Evolutionary conservation across 1,140 invertebrate species (phyloP).

Genomic region (Drosophila bipectinata): DNA sequence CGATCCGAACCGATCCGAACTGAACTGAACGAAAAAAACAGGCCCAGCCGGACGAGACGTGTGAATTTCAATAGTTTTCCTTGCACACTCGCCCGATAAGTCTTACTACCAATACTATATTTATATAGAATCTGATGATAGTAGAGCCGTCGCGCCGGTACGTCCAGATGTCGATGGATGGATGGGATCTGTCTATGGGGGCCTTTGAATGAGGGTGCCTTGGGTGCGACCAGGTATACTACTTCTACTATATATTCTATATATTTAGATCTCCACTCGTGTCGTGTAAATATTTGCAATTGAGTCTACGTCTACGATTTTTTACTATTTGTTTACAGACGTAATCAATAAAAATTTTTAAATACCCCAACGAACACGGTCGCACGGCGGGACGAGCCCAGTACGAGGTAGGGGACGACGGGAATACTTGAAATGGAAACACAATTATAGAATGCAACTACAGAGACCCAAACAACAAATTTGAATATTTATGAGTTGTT

Average conservation of each 20-base stretch:
- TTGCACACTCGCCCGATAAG: slow-evolving; percentile 34
- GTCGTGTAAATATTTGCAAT: slow-evolving; percentile 75
- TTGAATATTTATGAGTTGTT: slow-evolving; percentile 75
- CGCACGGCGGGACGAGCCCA: neutral
- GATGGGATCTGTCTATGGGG: slow-evolving; percentile 16
- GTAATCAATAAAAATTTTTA: slow-evolving; percentile 65
- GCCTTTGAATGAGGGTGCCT: slow-evolving; percentile 20
- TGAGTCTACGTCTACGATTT: slow-evolving; percentile 77
- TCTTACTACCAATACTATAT: slow-evolving; percentile 7
- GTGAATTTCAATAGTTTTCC: slow-evolving; percentile 52
- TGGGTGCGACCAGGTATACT: slow-evolving; percentile 1
- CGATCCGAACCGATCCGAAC: neutral
- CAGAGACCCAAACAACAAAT: slow-evolving; percentile 49
- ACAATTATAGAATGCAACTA: slow-evolving; percentile 56
- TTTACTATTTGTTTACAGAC: slow-evolving; percentile 77
- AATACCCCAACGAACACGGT: slow-evolving; percentile 16
- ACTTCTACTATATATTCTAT: slow-evolving; percentile 11
- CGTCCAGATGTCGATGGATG: neutral
- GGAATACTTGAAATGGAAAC: slow-evolving; percentile 41
- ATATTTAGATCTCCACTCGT: slow-evolving; percentile 37
- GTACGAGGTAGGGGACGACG: neutral
- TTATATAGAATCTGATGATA: slow-evolving; percentile 8
- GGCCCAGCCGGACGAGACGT: slow-evolving; percentile 46
- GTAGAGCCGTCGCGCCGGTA: neutral
- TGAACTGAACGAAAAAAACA: neutral